A percentile compares a stretch with the other conserved stretches of the same genome.
phyloP scores from a whole-genome alignment of 1,140 invertebrate genomes.

The Solen grandis region DNA sequence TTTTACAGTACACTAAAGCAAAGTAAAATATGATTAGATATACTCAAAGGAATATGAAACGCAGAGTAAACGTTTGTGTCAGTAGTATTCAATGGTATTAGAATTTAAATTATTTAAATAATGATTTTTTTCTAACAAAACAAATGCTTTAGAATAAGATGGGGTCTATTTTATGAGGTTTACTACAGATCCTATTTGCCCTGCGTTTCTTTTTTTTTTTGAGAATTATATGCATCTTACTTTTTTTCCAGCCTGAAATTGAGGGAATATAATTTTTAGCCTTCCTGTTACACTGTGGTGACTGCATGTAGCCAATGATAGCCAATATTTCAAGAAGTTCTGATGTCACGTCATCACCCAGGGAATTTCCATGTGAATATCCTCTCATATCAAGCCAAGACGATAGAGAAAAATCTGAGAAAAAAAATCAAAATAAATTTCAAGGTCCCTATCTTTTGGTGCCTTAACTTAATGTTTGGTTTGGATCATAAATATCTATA shows the following conservation, averaged over 20 bases:
- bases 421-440: not conserved
- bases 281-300: conserved; percentile 14
- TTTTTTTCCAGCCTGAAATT: conserved; percentile 20
- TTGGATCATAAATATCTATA: no score
- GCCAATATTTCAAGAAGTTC: conserved; percentile 28
- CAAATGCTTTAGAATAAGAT: not conserved
- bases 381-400: conserved; percentile 11
- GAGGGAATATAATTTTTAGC: conserved; percentile 2
- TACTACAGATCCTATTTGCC: not conserved
- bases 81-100: not conserved
- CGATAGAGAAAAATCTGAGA: conserved; percentile 24
- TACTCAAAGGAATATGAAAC: no score
- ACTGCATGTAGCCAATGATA: conserved; percentile 2
- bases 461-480: no score
- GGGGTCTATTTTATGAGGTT: not conserved
- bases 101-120: not conserved
- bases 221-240: conserved; percentile 1
- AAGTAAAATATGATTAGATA: no score
- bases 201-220: no score
- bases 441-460: no score
- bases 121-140: not conserved
- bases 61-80: no score
- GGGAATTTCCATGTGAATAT: not conserved
- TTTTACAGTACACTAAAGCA: no score
- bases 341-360: not conserved